These are phyloP conservation scores for Pleuronectes platessa DNA, from an alignment of 2,113 vertebrate genomes.

Conservation along the genomic window DNA sequence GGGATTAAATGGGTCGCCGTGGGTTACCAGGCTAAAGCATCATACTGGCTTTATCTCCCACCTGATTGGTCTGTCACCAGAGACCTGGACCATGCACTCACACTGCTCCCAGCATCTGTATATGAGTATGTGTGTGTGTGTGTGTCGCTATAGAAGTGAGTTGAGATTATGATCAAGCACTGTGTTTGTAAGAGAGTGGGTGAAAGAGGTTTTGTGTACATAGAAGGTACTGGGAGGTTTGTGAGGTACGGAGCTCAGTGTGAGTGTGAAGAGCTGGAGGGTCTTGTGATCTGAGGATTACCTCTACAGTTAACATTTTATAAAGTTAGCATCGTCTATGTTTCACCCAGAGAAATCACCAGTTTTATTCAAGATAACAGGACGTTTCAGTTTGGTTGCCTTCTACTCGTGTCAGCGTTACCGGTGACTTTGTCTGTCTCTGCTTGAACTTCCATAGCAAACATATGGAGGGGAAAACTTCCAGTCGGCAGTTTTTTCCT, in stretches of 20 bases:
- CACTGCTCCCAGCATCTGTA: slow-evolving; percentile 48
- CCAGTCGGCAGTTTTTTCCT: no score
- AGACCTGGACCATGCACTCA: slow-evolving; percentile 91
- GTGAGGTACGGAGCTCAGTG: slow-evolving; percentile 34
- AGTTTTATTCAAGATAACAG: no score
- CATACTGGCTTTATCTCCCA: slow-evolving; percentile 96
- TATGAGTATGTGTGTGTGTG: slow-evolving; percentile 47
- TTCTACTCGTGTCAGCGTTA: no score
- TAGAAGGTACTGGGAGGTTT: slow-evolving; percentile 50
- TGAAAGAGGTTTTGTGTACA: slow-evolving; percentile 70
- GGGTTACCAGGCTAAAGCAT: slow-evolving; percentile 99
- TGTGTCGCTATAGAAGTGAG: slow-evolving; percentile 53
- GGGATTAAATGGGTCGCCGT: slow-evolving; percentile 99
- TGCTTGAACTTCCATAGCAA: no score
- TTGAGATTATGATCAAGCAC: slow-evolving; percentile 74
- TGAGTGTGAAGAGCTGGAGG: background rate
- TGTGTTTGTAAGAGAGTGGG: slow-evolving; percentile 65
- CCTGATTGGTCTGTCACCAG: slow-evolving; percentile 98
- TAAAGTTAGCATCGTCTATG: background rate
- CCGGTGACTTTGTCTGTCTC: no score
- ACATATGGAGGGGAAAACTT: no score
- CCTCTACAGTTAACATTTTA: background rate
- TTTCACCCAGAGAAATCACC: no score
- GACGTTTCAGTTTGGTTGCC: no score
- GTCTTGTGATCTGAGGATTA: slow-evolving; percentile 25